phyloP scores from a whole-genome alignment of 2,113 vertebrate species.

The Brachyhypopomus gauderio region DNA sequence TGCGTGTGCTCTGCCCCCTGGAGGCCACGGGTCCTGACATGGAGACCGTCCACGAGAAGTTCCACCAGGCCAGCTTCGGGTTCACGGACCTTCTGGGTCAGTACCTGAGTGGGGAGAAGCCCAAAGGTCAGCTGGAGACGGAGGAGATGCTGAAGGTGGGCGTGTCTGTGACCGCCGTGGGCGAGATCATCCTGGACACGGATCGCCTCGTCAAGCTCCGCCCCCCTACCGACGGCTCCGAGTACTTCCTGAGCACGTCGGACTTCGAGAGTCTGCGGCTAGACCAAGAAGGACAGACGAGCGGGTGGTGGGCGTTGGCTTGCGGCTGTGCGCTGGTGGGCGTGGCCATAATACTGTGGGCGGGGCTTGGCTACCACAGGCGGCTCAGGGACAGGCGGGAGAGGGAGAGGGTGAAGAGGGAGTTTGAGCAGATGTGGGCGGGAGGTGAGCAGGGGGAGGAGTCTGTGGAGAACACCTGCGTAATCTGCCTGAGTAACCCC shows the following conservation, averaged over 20 bases:
- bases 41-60: constrained; percentile 82
- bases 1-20: constrained; percentile 78
- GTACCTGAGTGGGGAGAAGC: constrained; percentile 85
- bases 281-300: constrained; percentile 66
- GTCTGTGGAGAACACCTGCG: constrained; percentile 62
- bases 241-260: constrained; percentile 77
- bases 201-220: constrained; percentile 78
- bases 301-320: constrained; percentile 71
- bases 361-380: constrained; percentile 71
- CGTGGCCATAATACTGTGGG: constrained; percentile 67
- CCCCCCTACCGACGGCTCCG: constrained; percentile 69
- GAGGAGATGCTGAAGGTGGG: constrained; percentile 88
- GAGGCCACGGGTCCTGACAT: constrained; percentile 73
- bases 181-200: constrained; percentile 77
- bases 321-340: constrained; percentile 65
- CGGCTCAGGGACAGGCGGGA: constrained; percentile 55
- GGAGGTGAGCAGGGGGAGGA: constrained; percentile 11
- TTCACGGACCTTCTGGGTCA: constrained; percentile 80
- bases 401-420: constrained; percentile 63
- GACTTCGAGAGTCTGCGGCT: constrained; percentile 78
- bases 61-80: constrained; percentile 77
- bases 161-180: constrained; percentile 77
- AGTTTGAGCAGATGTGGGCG: constrained; percentile 57
- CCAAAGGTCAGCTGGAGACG: constrained; percentile 85
- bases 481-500: constrained; percentile 77